Percentiles rank a stretch among this genome's conserved stretches.
phyloP scores from a whole-genome alignment of 92 coral and sea anemone genomes.

The Epizoanthus fatuus region DNA sequence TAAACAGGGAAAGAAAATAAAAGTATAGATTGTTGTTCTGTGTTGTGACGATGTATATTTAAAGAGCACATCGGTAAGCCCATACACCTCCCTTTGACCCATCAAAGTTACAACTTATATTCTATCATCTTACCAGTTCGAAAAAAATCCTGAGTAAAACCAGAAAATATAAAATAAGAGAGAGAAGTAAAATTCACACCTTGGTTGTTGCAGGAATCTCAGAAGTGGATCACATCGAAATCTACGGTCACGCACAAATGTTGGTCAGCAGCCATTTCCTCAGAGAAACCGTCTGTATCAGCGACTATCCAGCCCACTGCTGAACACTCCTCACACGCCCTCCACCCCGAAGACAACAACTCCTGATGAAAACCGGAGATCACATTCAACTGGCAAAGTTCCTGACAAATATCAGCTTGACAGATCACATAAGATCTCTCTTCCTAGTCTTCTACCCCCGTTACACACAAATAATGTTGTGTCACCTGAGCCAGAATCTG shows the following conservation, averaged over 20 bases:
- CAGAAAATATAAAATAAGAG: no score
- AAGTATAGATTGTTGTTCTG: no score
- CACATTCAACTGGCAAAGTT: constrained; percentile 32
- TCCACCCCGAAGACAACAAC: constrained; percentile 10
- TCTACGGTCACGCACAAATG: background rate
- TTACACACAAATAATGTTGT: background rate
- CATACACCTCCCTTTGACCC: no score
- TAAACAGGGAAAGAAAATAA: no score
- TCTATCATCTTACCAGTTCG: no score
- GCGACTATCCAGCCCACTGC: constrained; percentile 28
- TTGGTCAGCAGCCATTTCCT: background rate
- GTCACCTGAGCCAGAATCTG: constrained; percentile 42
- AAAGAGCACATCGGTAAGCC: no score
- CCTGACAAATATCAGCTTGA: constrained; percentile 30
- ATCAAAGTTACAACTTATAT: no score
- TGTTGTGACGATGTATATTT: no score
- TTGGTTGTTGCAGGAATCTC: constrained; percentile 21
- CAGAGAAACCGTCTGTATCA: constrained; percentile 17
- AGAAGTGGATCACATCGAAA: constrained; percentile 23
- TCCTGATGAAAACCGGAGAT: constrained; percentile 2
- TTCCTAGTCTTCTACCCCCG: constrained; percentile 55
- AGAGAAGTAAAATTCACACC: no score
- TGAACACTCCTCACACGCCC: constrained; percentile 10
- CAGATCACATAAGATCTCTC: background rate
- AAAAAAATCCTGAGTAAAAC: no score